These are phyloP conservation scores for Mimumesa dahlbomi DNA, from an alignment of 2,888 invertebrate species.

Conservation along the genomic window DNA sequence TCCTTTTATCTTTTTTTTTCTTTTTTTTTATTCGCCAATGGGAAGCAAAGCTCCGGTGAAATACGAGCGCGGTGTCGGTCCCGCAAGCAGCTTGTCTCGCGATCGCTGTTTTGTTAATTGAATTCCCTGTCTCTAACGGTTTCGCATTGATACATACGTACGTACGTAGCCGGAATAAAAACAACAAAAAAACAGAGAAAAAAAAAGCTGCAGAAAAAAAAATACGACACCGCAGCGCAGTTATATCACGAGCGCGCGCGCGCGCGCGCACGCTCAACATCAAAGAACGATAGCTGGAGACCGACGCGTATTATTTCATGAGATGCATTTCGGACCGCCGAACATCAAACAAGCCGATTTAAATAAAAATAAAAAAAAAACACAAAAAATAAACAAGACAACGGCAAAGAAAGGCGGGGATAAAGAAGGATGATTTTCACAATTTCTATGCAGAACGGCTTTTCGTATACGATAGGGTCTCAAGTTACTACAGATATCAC, in stretches of 20 bases:
- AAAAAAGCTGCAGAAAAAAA: not conserved
- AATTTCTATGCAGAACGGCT: not conserved
- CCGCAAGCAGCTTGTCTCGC: conserved; percentile 64
- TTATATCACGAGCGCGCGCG: conserved; percentile 19
- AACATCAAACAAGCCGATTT: not conserved
- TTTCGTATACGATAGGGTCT: too few relatives aligned
- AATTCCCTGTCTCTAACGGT: conserved; percentile 58
- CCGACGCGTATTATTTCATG: conserved; percentile 26
- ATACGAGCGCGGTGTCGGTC: conserved; percentile 37
- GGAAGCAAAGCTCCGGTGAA: conserved; percentile 36
- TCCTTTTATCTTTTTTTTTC: not conserved
- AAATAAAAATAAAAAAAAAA: too few relatives aligned
- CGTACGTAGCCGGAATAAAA: conserved; percentile 7
- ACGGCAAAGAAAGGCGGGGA: not conserved
- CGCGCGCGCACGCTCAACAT: conserved; percentile 21
- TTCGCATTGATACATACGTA: conserved; percentile 33
- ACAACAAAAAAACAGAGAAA: too few relatives aligned
- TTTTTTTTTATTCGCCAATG: conserved; percentile 27
- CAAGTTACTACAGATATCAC: too few relatives aligned
- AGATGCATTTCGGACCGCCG: conserved; percentile 1
- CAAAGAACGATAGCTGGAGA: conserved; percentile 25
- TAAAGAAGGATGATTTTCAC: not conserved
- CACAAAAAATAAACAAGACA: too few relatives aligned
- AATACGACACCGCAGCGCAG: conserved; percentile 9
- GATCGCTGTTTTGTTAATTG: conserved; percentile 67